Evolutionary conservation across 2,113 vertebrate species (phyloP).

Genomic region (Dasyurus viverrinus): DNA sequence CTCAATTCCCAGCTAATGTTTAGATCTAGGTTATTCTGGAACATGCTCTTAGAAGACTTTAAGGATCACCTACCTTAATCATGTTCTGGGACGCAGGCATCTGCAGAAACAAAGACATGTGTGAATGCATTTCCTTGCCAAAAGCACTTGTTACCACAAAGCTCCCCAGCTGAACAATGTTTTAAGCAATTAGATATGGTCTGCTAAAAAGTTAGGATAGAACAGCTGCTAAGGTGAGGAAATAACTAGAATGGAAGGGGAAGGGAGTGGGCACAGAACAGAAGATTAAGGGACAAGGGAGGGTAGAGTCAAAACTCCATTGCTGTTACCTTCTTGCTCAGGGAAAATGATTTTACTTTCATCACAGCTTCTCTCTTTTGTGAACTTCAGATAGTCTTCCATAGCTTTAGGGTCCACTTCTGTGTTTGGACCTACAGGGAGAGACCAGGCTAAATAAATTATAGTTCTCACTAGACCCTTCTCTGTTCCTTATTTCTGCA

Average conservation of each 20-base stretch:
- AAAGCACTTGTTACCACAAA: rapidly evolving
- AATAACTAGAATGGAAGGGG: neutral
- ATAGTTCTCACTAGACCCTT: rapidly evolving
- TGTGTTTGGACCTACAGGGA: neutral
- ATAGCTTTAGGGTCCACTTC: neutral
- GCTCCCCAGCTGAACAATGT: neutral
- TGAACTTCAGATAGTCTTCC: neutral
- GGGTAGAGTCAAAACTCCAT: neutral
- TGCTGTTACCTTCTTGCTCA: neutral
- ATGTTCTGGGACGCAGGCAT: neutral
- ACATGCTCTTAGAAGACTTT: neutral
- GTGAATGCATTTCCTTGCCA: rapidly evolving
- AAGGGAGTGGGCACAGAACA: neutral
- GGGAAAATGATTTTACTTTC: neutral
- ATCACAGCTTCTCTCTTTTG: neutral
- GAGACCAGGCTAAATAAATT: neutral
- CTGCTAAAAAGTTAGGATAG: neutral
- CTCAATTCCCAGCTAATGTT: neutral
- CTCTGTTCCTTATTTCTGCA: neutral
- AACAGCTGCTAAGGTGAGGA: neutral
- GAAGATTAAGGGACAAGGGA: rapidly evolving
- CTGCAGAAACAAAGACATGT: slow-evolving; percentile 1
- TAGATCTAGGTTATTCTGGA: neutral
- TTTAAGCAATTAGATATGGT: neutral
- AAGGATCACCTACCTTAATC: slow-evolving; percentile 1